phyloP scores from a whole-genome alignment of 2,113 vertebrate genomes.

The Uropsilus gracilis region DNA sequence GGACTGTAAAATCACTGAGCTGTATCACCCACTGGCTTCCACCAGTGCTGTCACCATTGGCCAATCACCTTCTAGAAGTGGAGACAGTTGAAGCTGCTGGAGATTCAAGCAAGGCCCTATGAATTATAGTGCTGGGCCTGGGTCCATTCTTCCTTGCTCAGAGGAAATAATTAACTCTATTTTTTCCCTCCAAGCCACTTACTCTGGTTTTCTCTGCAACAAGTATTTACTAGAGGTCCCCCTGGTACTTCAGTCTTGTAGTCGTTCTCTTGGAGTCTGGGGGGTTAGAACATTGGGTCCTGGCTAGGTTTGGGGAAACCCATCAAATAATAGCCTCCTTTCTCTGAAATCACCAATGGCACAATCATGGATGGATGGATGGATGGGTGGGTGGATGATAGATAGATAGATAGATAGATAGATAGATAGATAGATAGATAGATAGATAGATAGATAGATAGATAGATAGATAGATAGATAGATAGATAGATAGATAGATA shows the following conservation, averaged over 20 bases:
- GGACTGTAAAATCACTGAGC: not conserved
- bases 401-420: no score
- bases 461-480: no score
- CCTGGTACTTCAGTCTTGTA: not conserved
- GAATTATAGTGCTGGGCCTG: slow-evolving; percentile 55
- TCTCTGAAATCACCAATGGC: no score
- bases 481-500: no score
- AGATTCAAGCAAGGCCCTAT: slow-evolving; percentile 33
- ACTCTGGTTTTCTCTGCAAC: slow-evolving; percentile 12
- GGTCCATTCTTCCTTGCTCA: slow-evolving; percentile 43
- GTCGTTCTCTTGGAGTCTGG: not conserved
- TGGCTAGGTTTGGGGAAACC: not conserved
- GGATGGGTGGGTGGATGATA: no score
- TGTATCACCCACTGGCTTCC: not conserved
- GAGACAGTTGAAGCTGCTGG: slow-evolving; percentile 57
- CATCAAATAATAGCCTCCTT: not conserved
- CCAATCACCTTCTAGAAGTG: slow-evolving; percentile 49
- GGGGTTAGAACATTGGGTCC: slow-evolving; percentile 18
- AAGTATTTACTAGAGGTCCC: not conserved
- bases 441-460: no score
- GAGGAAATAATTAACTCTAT: slow-evolving; percentile 68
- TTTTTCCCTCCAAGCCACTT: slow-evolving; percentile 16
- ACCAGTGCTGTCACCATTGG: not conserved
- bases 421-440: no score
- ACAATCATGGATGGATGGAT: no score